Evolutionary conservation across 2,113 vertebrate species (phyloP).

Genomic region (Poeciliopsis prolifica): DNA sequence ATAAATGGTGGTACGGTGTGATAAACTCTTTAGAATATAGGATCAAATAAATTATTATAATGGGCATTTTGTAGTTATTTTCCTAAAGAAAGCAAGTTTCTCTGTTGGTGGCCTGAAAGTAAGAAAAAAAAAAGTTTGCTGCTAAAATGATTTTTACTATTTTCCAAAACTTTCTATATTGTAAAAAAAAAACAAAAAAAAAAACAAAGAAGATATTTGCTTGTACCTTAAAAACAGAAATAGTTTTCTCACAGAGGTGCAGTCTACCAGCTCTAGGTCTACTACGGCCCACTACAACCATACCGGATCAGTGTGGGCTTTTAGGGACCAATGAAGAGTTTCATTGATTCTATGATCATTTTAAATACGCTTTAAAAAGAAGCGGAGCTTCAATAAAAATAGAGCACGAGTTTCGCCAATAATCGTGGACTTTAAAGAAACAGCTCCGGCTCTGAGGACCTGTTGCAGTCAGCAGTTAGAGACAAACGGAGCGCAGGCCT

Average conservation of each 20-base stretch:
- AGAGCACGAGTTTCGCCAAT: no score
- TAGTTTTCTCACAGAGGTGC: no score
- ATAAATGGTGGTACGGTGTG: neutral
- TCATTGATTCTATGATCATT: neutral
- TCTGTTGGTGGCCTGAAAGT: no score
- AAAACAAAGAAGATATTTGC: no score
- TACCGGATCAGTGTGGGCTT: neutral
- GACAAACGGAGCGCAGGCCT: constrained; percentile 21
- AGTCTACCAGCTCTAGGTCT: no score
- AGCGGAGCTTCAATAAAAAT: no score
- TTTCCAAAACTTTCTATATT: no score
- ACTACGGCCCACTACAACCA: neutral
- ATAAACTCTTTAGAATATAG: neutral
- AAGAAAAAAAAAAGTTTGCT: neutral
- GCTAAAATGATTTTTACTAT: no score
- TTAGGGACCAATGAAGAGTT: neutral
- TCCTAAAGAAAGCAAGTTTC: no score
- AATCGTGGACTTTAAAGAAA: neutral
- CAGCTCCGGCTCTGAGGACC: neutral
- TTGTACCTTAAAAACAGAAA: no score
- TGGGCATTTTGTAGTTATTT: neutral
- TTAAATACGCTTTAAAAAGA: neutral
- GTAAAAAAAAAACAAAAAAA: no score
- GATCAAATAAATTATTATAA: neutral
- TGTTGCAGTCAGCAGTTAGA: constrained; percentile 22